Conservation (phyloP, 2,797 vertebrate species). For the Platalea minor region DNA sequence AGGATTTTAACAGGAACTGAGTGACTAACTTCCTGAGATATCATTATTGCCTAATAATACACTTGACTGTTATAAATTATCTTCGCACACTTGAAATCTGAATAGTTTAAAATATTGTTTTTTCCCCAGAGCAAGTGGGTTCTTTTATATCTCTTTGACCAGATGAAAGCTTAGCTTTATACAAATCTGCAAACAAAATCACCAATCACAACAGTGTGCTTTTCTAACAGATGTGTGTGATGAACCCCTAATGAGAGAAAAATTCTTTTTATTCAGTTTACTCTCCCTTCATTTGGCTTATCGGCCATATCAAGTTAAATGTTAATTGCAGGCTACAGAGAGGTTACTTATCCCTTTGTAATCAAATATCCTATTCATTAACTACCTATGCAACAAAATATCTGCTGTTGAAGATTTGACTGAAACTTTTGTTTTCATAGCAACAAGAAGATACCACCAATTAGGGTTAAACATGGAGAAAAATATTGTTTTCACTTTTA, state of each 20-base stretch:
- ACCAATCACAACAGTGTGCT: not conserved
- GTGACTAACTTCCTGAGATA: constrained; percentile 14
- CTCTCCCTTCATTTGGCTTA: constrained; percentile 69
- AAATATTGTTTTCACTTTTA: not conserved
- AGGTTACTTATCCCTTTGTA: constrained; percentile 81
- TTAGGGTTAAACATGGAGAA: not conserved
- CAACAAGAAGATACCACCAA: not conserved
- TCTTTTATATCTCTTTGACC: constrained; percentile 3
- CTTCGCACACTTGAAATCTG: constrained; percentile 40
- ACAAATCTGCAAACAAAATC: constrained; percentile 43
- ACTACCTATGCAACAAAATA: constrained; percentile 74
- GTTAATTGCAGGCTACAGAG: constrained; percentile 81
- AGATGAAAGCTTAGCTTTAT: constrained; percentile 39
- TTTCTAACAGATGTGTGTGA: not conserved
- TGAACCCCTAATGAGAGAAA: constrained; percentile 31
- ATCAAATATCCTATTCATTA: constrained; percentile 81
- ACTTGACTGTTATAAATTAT: constrained; percentile 28
- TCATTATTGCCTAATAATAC: constrained; percentile 23
- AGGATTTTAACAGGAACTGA: constrained; percentile 10
- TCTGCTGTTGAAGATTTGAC: constrained; percentile 36
- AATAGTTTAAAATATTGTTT: constrained; percentile 44
- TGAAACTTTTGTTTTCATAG: constrained; percentile 50
- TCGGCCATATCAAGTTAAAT: constrained; percentile 81
- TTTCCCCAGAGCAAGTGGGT: not conserved
- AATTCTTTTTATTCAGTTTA: constrained; percentile 43